Evolutionary conservation across 2,113 vertebrate species (phyloP), one percentile per base, ranked within the genome.

Genomic region (Chlorodrepanis virens): DNA sequence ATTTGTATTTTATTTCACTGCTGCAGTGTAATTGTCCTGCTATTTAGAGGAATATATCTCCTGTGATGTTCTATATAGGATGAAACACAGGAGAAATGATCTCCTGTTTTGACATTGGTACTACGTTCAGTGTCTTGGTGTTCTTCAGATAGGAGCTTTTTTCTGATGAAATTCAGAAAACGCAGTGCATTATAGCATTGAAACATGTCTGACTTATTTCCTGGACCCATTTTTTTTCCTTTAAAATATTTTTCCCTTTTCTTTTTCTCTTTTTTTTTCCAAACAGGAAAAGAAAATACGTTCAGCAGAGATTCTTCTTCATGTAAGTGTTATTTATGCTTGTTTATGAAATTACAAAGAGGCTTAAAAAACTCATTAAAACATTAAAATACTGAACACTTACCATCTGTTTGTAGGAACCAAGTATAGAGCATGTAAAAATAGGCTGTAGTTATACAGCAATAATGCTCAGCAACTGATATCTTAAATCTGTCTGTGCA

Each of bases 271-370:
- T 60, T 57, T 47, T 47, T 78, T 68, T 35, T 2, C 56, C 60
- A 68, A 88, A 82, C 89, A 98, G 98, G 97, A 97, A 96, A 88
- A 85, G 82, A 85, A 96, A 96, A 96, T 87, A 89, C 70, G 72
- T 96, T 95, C 96, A 94, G 87, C 95, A 97, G 93, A 97, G 83
- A 96, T 84, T 96, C 95, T 95, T 94, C 93, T 96, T 97, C 97
- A 97, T 63, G 98, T 98, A 97, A 98, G 98, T 98, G 97, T 87
- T 90, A 57, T 42, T 96, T 94, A 96, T 74, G 50, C 85, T 96
- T 91, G 81, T 93, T 97, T 96, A 92, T 94, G 71, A 96, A 97
- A 94, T 95, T 87, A 53, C 35, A 59, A 71, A 75, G 96, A 96
- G 88, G 49, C 45, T 82, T 87, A n/a, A 93, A 75, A 94, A 88